phyloP scores from a whole-genome alignment of 2,113 vertebrate species.

The Oophaga pumilio region DNA sequence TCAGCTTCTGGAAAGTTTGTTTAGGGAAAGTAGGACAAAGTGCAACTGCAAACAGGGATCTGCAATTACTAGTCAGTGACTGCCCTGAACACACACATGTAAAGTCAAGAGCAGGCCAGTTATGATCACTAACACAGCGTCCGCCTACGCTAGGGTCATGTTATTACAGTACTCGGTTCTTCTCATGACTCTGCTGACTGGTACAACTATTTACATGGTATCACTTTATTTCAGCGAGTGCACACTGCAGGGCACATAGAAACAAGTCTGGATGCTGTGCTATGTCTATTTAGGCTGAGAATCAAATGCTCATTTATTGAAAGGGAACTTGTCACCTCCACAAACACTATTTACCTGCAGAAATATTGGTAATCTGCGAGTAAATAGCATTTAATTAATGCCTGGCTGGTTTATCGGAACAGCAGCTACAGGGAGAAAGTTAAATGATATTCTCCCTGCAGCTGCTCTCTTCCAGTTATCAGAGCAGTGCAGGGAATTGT shows the following conservation, averaged over 20 bases:
- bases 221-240: background rate
- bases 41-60: conserved; percentile 27
- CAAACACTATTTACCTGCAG: too few relatives aligned
- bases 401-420: too few relatives aligned
- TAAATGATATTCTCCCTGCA: too few relatives aligned
- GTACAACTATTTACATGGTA: background rate
- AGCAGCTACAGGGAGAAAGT: too few relatives aligned
- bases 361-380: too few relatives aligned
- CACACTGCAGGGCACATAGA: background rate
- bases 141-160: background rate
- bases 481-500: too few relatives aligned
- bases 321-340: too few relatives aligned
- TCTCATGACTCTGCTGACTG: background rate
- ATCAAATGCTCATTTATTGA: too few relatives aligned
- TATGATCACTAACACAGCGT: background rate
- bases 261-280: background rate
- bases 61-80: background rate
- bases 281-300: too few relatives aligned
- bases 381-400: too few relatives aligned
- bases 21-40: conserved; percentile 49
- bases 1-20: conserved; percentile 13
- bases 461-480: too few relatives aligned
- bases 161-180: background rate
- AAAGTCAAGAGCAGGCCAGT: background rate
- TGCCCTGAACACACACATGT: background rate